These are phyloP conservation scores for Nematolebias whitei DNA, from an alignment of 2,113 vertebrate species.

Conservation along the genomic window DNA sequence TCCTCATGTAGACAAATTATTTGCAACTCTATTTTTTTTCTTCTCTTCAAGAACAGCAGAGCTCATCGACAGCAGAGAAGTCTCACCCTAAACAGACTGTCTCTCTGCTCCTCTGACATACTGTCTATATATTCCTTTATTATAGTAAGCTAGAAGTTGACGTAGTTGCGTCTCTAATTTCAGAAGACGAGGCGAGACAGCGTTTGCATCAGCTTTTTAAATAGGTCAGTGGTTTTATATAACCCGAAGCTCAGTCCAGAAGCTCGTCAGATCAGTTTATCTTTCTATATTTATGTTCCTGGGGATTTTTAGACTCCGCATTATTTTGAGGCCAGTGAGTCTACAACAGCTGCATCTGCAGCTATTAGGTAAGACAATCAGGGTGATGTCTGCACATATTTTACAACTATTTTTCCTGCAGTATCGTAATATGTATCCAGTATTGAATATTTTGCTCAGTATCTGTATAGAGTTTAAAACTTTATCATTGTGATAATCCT, in stretches of 20 bases:
- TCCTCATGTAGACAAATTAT: too few species aligned
- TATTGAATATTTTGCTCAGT: too few species aligned
- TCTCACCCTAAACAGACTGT: neutral
- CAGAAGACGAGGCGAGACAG: constrained; percentile 15
- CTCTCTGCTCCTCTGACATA: neutral
- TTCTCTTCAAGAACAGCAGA: neutral
- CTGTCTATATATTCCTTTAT: constrained; percentile 16
- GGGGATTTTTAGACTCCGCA: constrained; percentile 40
- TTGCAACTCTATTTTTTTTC: too few species aligned
- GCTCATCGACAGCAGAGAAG: neutral
- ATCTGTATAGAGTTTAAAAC: too few species aligned
- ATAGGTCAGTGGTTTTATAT: constrained; percentile 52
- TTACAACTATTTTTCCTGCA: too few species aligned
- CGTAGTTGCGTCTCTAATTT: constrained; percentile 33
- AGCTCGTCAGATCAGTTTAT: constrained; percentile 58
- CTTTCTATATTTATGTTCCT: constrained; percentile 61
- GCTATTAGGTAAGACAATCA: constrained; percentile 12
- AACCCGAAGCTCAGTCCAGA: constrained; percentile 49
- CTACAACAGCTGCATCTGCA: constrained; percentile 25
- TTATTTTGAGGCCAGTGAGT: constrained; percentile 1
- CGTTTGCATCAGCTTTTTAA: constrained; percentile 41
- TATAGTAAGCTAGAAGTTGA: constrained; percentile 6
- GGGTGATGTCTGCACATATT: neutral
- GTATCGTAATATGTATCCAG: too few species aligned
- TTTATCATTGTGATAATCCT: too few species aligned